Base-by-base conservation (phyloP, 2,113 vertebrate species). In the Scomber scombrus region DNA sequence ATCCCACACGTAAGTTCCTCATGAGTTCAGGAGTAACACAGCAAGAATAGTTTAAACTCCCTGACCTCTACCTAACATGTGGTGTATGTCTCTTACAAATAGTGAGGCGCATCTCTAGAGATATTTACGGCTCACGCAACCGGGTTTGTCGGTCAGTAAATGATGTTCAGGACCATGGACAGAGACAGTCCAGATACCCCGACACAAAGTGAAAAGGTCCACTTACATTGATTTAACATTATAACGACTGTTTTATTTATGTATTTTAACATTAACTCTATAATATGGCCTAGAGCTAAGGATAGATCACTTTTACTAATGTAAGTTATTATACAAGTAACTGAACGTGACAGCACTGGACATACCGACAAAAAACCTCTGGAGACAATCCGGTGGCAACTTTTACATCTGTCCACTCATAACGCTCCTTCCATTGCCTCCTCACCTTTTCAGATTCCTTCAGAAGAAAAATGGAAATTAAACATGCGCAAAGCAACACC, bases 161-260 rank as follows among this genome's bases (percentile, higher is more conserved):
- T 12, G 50, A 10, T 71, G 12, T 75, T 91, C 89, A 93, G 93
- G 3, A 94, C 92, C 90, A 83, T 29, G 91, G 93, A 93, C 81
- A 94, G 92, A 1, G 54, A 23, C 75, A 69, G 26, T n/a, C 50
- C 31, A 52, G 14, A 3, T 3, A 18, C 31, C 31, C 43, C 18
- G 3, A 15, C 61, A 69, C 19, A n/a, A 26, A 60, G 9, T 13
- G 40, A 19, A 55, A 3, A 2, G 3, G 10, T 23, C 3, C 13
- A 40, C 15, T 49, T 57, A 5, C 21, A 56, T 47, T 60, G 1
- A 34, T 29, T n/a, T 10, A 10, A 16, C 34, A 55, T 18, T 19
- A 40, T 15, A 47, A n/a, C 34, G 3, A 40, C 29, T 60, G 2
- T 4, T n/a, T 15, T 45, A 23, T 52, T 13, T 2, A 3, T 34